Conservation (phyloP, 2,113 vertebrate species). For the Anthoscopus minutus region DNA sequence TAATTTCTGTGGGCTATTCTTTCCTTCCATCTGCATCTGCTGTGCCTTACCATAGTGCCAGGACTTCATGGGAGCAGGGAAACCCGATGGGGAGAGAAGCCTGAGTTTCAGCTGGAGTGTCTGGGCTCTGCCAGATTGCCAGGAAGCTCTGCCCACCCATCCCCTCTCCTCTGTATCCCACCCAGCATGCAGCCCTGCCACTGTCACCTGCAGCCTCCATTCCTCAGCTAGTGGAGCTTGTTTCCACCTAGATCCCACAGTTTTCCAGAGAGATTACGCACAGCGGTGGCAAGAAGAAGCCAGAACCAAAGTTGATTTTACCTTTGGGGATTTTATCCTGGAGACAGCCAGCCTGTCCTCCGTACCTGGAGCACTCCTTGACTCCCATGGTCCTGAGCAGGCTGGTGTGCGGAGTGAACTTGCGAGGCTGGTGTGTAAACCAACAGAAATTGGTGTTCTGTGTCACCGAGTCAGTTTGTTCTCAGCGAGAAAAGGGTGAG, state of each 20-base stretch:
- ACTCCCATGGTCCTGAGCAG: neutral
- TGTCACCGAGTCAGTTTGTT: neutral
- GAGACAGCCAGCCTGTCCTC: neutral
- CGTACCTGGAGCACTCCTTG: accelerated
- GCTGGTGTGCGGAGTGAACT: neutral
- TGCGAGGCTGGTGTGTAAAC: neutral
- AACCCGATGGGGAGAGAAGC: neutral
- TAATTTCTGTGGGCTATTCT: neutral
- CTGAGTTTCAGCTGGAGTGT: accelerated
- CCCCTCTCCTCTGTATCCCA: neutral
- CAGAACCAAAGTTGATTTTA: neutral
- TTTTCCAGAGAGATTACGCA: neutral
- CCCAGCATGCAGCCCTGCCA: neutral
- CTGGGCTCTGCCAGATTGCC: neutral
- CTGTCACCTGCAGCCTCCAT: neutral
- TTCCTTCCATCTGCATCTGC: neutral
- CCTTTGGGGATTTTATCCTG: accelerated
- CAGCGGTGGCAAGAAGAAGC: neutral
- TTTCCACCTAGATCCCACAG: neutral
- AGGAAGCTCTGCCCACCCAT: neutral
- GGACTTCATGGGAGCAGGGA: neutral
- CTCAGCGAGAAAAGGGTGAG: neutral
- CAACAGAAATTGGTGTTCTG: neutral
- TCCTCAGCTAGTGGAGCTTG: neutral
- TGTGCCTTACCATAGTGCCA: neutral